Evolutionary conservation across 2,113 vertebrate species (phyloP).

Genomic region (Pygoscelis antarcticus): DNA sequence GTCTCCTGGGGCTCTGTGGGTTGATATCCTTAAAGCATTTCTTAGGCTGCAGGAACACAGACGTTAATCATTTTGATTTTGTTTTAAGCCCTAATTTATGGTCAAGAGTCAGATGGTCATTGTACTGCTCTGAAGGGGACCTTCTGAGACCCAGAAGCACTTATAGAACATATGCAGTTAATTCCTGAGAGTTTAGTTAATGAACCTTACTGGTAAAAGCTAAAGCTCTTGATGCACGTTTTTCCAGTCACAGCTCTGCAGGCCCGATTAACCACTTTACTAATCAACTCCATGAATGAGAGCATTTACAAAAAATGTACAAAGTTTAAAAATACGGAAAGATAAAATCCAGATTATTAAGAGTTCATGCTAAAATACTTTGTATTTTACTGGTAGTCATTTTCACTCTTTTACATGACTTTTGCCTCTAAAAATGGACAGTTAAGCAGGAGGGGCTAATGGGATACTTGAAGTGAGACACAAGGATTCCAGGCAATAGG

Average conservation of each 20-base stretch:
- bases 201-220: conserved; percentile 91
- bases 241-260: conserved; percentile 74
- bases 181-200: conserved; percentile 94
- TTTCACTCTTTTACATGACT: not conserved
- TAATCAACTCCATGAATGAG: conserved; percentile 48
- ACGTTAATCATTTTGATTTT: conserved; percentile 48
- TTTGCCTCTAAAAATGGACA: not conserved
- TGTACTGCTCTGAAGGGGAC: conserved; percentile 76
- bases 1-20: conserved; percentile 74
- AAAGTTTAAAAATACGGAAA: conserved; percentile 51
- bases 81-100: conserved; percentile 65
- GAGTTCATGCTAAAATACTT: conserved; percentile 9
- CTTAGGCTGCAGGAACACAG: conserved; percentile 66
- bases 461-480: conserved; percentile 30
- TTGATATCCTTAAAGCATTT: conserved; percentile 72
- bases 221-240: conserved; percentile 72
- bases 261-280: conserved; percentile 44
- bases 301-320: conserved; percentile 9
- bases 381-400: not conserved
- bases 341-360: conserved; percentile 52
- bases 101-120: conserved; percentile 67
- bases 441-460: conserved; percentile 17
- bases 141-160: conserved; percentile 81
- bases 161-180: conserved; percentile 81
- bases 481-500: conserved; percentile 47